phyloP scores from a whole-genome alignment of 35 echinoderm and acorn worm genomes.

The Stichopus chloronotus region DNA sequence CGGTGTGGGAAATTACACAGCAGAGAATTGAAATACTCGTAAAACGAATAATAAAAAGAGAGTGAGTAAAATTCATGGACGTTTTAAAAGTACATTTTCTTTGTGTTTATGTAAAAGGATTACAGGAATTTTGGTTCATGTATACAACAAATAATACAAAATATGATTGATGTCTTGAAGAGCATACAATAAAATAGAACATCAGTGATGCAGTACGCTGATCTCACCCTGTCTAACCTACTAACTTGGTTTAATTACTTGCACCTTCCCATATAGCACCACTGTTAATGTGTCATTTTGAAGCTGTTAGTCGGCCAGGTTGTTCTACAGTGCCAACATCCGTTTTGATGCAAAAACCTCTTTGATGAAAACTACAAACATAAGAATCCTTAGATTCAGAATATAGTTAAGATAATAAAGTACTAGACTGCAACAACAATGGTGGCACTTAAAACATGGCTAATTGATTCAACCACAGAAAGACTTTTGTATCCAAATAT shows the following conservation, averaged over 20 bases:
- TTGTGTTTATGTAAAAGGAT: neutral
- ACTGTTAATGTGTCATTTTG: no score
- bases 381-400: no score
- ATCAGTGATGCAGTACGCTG: neutral
- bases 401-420: no score
- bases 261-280: neutral
- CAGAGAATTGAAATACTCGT: neutral
- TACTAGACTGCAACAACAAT: no score
- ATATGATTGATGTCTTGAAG: neutral
- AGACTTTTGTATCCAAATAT: no score
- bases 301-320: no score
- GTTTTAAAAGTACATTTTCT: neutral
- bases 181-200: neutral
- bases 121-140: neutral
- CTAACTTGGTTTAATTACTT: neutral
- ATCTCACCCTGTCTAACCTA: neutral
- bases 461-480: no score
- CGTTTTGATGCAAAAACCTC: no score
- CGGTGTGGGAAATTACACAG: neutral
- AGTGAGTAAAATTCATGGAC: neutral
- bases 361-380: no score
- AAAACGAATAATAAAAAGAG: neutral
- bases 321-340: no score
- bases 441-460: no score
- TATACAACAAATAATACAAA: neutral